Evolutionary conservation across 2,797 vertebrate species (phyloP).

Genomic region (Cirrhinus mrigala): DNA sequence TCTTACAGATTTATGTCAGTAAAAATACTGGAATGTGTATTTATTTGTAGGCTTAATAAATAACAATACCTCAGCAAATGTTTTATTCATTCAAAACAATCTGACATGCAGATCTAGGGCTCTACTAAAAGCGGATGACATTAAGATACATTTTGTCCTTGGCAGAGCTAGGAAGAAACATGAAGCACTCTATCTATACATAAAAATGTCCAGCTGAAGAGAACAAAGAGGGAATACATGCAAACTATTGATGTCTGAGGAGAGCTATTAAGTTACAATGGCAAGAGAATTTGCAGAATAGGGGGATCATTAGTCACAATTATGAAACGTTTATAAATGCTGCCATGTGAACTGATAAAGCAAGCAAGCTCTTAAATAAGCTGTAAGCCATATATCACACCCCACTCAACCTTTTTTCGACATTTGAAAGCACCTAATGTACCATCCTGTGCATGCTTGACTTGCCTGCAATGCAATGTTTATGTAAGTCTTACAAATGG

Average conservation of each 20-base stretch:
- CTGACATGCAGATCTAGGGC: neutral
- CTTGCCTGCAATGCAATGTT: slow-evolving; percentile 46
- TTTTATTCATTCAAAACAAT: slow-evolving; percentile 10
- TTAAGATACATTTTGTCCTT: slow-evolving; percentile 5
- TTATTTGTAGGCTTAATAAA: slow-evolving; percentile 1
- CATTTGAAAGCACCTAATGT: slow-evolving; percentile 39
- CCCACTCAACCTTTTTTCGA: slow-evolving; percentile 36
- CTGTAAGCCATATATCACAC: slow-evolving; percentile 31
- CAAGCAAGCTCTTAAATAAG: slow-evolving; percentile 28
- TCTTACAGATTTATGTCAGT: neutral
- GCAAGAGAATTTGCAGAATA: slow-evolving; percentile 13
- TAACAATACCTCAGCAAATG: neutral
- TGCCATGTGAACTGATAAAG: slow-evolving; percentile 16
- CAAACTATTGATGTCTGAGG: slow-evolving; percentile 29
- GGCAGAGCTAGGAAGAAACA: neutral
- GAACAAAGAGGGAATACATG: slow-evolving; percentile 27
- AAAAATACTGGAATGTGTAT: neutral
- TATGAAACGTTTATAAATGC: slow-evolving; percentile 34
- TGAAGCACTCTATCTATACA: neutral
- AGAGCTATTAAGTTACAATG: slow-evolving; percentile 32
- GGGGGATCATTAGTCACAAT: slow-evolving; percentile 25
- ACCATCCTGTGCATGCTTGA: slow-evolving; percentile 14
- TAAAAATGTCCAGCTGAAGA: slow-evolving; percentile 5
- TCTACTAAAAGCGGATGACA: neutral
- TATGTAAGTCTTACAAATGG: slow-evolving; percentile 28